phyloP scores from a whole-genome alignment of 1,140 invertebrate species.

The Caenorhabditis remanei region DNA sequence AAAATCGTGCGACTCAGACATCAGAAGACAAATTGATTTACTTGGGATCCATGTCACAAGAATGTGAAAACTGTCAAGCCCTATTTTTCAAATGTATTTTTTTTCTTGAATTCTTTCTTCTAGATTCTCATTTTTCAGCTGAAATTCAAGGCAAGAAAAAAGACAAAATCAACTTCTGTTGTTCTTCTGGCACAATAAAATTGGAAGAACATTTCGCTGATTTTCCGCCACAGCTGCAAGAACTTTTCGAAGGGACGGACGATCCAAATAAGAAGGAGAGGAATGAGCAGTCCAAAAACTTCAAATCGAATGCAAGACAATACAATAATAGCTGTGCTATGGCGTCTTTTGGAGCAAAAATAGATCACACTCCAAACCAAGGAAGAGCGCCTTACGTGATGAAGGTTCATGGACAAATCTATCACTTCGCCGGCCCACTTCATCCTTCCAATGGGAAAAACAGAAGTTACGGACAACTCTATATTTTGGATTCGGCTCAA shows the following conservation, averaged over 20 bases:
- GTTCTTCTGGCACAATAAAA: neutral
- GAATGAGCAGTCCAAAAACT: too few species aligned
- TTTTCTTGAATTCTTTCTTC: too few species aligned
- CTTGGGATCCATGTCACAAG: neutral
- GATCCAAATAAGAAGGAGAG: neutral
- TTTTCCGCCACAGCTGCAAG: neutral
- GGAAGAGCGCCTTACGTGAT: too few species aligned
- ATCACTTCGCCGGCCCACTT: too few species aligned
- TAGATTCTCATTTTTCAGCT: neutral
- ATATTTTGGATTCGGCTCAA: neutral
- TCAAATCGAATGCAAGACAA: too few species aligned
- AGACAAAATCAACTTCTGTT: neutral
- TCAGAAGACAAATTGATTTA: neutral
- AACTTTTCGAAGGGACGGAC: neutral
- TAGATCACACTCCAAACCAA: too few species aligned
- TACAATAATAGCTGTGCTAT: too few species aligned
- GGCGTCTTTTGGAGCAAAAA: too few species aligned
- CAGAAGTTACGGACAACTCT: too few species aligned
- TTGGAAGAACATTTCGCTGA: neutral
- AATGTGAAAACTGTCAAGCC: neutral
- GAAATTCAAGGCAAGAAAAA: neutral
- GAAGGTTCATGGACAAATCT: too few species aligned
- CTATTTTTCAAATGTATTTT: neutral
- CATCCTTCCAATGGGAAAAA: too few species aligned
- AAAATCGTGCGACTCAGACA: too few species aligned